Evolutionary conservation across 2,113 vertebrate species (phyloP).

Genomic region (Nothocercus julius): DNA sequence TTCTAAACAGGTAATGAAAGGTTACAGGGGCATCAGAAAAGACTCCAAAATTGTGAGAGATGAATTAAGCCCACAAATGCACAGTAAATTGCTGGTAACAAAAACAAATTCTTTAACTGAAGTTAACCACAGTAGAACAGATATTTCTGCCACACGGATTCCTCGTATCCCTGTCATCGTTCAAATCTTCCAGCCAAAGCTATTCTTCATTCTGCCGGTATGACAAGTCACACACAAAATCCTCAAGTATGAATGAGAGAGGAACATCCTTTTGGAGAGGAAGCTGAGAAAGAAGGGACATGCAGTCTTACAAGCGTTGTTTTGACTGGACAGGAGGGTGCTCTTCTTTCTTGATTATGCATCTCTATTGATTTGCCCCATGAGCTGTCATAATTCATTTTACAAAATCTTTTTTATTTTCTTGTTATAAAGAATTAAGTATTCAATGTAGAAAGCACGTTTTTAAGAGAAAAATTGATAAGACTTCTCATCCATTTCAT

Average conservation of each 20-base stretch:
- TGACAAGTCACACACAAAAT: neutral
- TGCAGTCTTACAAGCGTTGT: neutral
- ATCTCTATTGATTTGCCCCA: neutral
- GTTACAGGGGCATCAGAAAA: neutral
- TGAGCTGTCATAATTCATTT: neutral
- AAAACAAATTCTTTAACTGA: neutral
- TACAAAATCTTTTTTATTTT: neutral
- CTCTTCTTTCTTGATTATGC: neutral
- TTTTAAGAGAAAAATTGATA: neutral
- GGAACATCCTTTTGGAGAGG: neutral
- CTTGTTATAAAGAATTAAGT: neutral
- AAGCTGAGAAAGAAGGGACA: neutral
- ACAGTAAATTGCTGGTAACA: neutral
- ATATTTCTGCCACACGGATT: neutral
- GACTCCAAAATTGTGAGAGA: neutral
- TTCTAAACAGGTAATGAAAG: neutral
- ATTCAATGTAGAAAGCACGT: neutral
- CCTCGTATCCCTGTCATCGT: neutral
- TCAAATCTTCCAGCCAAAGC: neutral
- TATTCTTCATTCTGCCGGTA: neutral
- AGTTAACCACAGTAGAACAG: neutral
- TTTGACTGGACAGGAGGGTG: neutral
- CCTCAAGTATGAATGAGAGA: neutral
- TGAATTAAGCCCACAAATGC: fast-evolving
- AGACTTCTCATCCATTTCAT: neutral